Conservation (phyloP, 2,888 invertebrate genomes). For the Pseudococcus longispinus region DNA sequence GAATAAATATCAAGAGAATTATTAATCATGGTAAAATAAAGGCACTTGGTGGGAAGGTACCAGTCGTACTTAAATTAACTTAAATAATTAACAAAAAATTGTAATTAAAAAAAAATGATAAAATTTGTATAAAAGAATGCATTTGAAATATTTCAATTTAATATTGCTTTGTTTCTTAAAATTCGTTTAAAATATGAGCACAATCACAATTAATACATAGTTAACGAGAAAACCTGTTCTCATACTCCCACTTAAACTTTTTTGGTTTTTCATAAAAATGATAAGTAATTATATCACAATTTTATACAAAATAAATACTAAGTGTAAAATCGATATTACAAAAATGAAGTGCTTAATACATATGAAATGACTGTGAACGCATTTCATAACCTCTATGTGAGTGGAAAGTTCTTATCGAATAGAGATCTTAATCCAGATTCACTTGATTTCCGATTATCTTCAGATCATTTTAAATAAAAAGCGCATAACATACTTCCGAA, state of each 20-base stretch:
- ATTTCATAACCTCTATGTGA: neutral
- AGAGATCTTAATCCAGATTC: neutral
- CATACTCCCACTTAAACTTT: neutral
- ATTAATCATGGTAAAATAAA: neutral
- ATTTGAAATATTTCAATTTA: too few species aligned
- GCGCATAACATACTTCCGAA: conserved; percentile 48
- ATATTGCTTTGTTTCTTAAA: too few species aligned
- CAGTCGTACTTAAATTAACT: neutral
- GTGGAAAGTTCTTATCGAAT: neutral
- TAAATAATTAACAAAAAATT: neutral
- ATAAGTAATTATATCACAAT: neutral
- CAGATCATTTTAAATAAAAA: conserved; percentile 29
- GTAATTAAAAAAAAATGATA: neutral
- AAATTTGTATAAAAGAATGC: neutral
- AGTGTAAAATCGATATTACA: neutral
- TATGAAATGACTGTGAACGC: neutral
- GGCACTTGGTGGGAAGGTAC: neutral
- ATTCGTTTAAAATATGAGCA: too few species aligned
- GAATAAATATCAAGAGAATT: neutral
- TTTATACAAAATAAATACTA: neutral
- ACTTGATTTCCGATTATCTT: neutral
- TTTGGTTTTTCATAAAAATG: neutral
- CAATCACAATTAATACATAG: too few species aligned
- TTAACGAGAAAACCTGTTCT: neutral
- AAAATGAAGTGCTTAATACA: neutral